phyloP scores from a whole-genome alignment of 2,888 invertebrate genomes.

The Tenodera sinensis region DNA sequence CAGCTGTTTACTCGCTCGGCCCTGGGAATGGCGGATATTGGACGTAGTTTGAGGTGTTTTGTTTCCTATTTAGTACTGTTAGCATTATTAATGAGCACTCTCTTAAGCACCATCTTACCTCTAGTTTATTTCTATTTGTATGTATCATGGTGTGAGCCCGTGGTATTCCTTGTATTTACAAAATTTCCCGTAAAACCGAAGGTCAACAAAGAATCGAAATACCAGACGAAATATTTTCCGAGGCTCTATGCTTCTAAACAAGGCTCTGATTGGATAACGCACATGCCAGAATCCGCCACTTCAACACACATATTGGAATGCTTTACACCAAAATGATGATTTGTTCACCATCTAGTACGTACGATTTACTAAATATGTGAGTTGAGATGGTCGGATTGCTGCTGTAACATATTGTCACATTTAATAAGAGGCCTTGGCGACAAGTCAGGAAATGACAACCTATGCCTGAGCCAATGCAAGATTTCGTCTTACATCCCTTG shows the following conservation, averaged over 20 bases:
- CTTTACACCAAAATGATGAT: not conserved
- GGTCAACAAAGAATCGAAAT: constrained; percentile 27
- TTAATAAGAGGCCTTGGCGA: constrained; percentile 18
- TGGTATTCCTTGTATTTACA: constrained; percentile 17
- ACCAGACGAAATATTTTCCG: constrained; percentile 23
- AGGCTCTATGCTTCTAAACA: constrained; percentile 24
- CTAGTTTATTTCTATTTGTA: constrained; percentile 32
- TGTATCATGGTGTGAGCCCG: constrained; percentile 31
- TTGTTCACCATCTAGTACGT: not conserved
- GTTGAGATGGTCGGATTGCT: not conserved
- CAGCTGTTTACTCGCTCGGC: constrained; percentile 29
- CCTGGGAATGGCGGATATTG: constrained; percentile 23
- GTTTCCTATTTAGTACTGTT: not conserved
- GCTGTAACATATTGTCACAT: not conserved
- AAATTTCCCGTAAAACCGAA: constrained; percentile 19
- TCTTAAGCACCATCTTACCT: constrained; percentile 28
- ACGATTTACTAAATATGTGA: not conserved
- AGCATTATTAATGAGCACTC: not conserved
- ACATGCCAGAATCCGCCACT: not conserved
- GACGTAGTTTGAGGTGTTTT: not conserved
- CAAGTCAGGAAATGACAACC: constrained; percentile 24
- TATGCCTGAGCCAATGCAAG: not conserved
- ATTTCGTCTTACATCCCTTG: not conserved
- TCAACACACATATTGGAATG: not conserved
- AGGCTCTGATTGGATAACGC: constrained; percentile 24